Base-by-base conservation (phyloP, 2,113 vertebrate species). In the Erinaceus europaeus region DNA sequence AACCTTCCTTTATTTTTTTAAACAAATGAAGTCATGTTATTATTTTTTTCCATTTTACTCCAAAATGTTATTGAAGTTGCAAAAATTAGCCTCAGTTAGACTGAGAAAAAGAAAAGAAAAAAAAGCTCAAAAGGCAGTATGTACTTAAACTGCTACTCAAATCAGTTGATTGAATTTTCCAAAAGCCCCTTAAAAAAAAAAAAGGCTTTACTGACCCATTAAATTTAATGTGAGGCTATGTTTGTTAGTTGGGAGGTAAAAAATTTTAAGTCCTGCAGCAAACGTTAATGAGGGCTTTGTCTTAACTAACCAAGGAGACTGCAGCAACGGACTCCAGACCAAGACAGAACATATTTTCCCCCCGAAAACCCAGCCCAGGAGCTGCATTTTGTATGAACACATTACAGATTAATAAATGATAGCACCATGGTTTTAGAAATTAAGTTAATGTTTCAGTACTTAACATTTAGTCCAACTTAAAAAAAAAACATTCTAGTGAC, bases 351-450 rank as follows among this genome's bases (percentile, higher is more conserved):
- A 96, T 97, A 94, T 88, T 57, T 61, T 57, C 32, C 10, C 1
- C 32, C 4, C 96, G 96, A 96, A 97, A 97, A 97, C 95, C 98
- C 98, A 98, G 98, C 98, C 98, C 97, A 97, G 98, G 98, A 98
- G 98, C 96, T 98, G 98, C 96, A 97, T 97, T 97, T 96, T 97
- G 91, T 96, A 97, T 97, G 97, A 97, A 96, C 96, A 98, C 97
- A 96, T 97, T 97, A 97, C 95, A 98, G 98, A 98, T 98, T 97
- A 98, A 98, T 98, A 98, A 98, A 97, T 98, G 96, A 97, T 99
- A 99, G 99, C 98, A 99, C 98, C 98, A 98, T 98, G 97, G 97
- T 98, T 98, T 97, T 97, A 97, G 96, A 97, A 98, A 97, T 97
- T 96, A 97, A 97, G 97, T 97, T 98, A 98, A 98, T 97, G 97